Evolutionary conservation across 2,797 vertebrate genomes (phyloP).

Genomic region (Oryzias dopingdopingensis): DNA sequence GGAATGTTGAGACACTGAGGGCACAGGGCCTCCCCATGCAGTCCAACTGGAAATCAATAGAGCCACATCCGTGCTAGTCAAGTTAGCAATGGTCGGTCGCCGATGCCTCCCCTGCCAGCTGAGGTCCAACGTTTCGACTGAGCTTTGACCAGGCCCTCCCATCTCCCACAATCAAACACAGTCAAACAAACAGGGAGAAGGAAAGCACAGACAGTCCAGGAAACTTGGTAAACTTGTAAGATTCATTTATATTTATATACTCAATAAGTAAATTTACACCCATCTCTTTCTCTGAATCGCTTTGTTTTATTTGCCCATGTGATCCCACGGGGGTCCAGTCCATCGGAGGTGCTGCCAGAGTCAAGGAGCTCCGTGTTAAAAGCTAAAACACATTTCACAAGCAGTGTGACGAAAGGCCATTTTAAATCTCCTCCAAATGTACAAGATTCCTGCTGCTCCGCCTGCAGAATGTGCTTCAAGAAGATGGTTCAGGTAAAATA

Average conservation of each 20-base stretch:
- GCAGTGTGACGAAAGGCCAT: conserved; percentile 63
- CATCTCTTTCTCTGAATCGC: conserved; percentile 49
- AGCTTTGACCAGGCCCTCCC: conserved; percentile 38
- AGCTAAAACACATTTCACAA: conserved; percentile 21
- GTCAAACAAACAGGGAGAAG: conserved; percentile 58
- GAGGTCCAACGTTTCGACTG: conserved; percentile 61
- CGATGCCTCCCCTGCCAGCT: conserved; percentile 52
- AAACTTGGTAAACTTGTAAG: conserved; percentile 45
- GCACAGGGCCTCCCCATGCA: conserved; percentile 40
- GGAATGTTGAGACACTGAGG: conserved; percentile 52
- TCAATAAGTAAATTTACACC: conserved; percentile 75
- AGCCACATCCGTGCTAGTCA: conserved; percentile 48
- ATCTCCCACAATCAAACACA: conserved; percentile 45
- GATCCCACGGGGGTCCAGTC: conserved; percentile 45
- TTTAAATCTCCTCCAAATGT: conserved; percentile 34
- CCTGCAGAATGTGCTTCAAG: conserved; percentile 66
- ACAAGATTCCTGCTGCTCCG: conserved; percentile 40
- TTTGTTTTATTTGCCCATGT: conserved; percentile 25
- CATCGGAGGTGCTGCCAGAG: conserved; percentile 26
- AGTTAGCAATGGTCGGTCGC: conserved; percentile 51
- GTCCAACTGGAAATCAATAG: conserved; percentile 47
- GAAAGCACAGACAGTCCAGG: conserved; percentile 71
- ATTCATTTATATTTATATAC: conserved; percentile 42
- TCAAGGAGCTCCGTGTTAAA: conserved; percentile 19
- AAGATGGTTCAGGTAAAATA: conserved; percentile 31